A percentile compares a stretch with the other conserved stretches of the same genome.
Evolutionary conservation across 2,797 vertebrate species (phyloP).

Genomic region (Tangara arthus): DNA sequence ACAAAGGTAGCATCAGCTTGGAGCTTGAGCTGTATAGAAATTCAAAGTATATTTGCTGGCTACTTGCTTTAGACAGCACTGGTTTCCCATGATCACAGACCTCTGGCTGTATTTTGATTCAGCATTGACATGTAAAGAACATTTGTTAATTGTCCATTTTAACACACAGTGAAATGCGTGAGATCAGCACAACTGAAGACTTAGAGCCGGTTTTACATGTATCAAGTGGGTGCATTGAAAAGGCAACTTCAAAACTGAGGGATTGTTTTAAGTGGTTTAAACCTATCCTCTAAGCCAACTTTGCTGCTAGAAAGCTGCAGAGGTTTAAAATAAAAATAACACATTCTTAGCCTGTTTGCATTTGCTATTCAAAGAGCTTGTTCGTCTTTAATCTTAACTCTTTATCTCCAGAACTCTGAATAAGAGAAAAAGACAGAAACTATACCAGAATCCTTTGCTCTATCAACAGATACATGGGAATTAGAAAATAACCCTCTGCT

Average conservation of each 20-base stretch:
- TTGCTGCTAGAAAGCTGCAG: slow-evolving; percentile 40
- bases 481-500: slow-evolving; percentile 85
- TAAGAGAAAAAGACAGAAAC: slow-evolving; percentile 16
- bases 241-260: slow-evolving; percentile 32
- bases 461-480: slow-evolving; percentile 78
- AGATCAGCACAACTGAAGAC: neutral
- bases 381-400: slow-evolving; percentile 69
- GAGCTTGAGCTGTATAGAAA: neutral
- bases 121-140: neutral
- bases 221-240: slow-evolving; percentile 5
- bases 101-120: neutral
- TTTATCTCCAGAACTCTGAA: slow-evolving; percentile 64
- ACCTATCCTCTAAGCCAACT: slow-evolving; percentile 37
- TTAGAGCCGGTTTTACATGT: neutral
- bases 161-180: neutral
- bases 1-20: neutral
- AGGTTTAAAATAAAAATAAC: slow-evolving; percentile 59
- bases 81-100: neutral
- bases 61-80: neutral
- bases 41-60: neutral
- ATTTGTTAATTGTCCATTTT: slow-evolving; percentile 15
- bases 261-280: slow-evolving; percentile 64
- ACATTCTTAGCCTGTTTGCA: slow-evolving; percentile 41
- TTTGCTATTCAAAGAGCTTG: slow-evolving; percentile 63
- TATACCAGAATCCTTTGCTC: slow-evolving; percentile 69